phyloP scores from a whole-genome alignment of 2,888 invertebrate species.

The Megaustenia siamemsis region DNA sequence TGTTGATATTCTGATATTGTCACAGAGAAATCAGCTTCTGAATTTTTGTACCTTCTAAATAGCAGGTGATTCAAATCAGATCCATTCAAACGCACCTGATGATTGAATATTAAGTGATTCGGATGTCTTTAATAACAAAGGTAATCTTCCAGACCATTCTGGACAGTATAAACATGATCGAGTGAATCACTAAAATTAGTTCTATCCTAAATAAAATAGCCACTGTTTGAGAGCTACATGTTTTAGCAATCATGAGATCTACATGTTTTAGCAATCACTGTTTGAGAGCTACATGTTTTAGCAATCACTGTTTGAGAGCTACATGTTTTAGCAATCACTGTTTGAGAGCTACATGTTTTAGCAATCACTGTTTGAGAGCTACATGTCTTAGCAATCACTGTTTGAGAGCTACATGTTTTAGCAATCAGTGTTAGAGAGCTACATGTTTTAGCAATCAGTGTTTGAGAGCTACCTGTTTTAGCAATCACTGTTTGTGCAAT shows the following conservation, averaged over 20 bases:
- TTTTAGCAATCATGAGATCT: too few species aligned
- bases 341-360: too few species aligned
- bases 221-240: slow-evolving; percentile 19
- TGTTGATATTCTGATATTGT: not conserved
- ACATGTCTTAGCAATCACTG: too few species aligned
- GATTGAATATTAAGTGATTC: not conserved
- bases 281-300: too few species aligned
- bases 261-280: too few species aligned
- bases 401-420: too few species aligned
- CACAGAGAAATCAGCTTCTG: slow-evolving; percentile 1
- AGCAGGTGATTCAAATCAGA: not conserved
- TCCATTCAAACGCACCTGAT: not conserved
- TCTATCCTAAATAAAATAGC: slow-evolving; percentile 43
- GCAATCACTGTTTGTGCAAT: slow-evolving; percentile 5
- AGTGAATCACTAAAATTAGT: slow-evolving; percentile 14
- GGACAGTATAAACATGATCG: slow-evolving; percentile 25
- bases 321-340: too few species aligned
- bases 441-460: too few species aligned
- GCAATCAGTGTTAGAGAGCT: too few species aligned
- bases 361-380: too few species aligned
- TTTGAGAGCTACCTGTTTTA: too few species aligned
- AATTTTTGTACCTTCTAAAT: slow-evolving; percentile 12
- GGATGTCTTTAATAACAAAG: not conserved
- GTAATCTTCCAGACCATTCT: slow-evolving; percentile 41
- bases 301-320: too few species aligned